phyloP scores from a whole-genome alignment of 2,797 vertebrate species.

The Simalia tracyae region DNA sequence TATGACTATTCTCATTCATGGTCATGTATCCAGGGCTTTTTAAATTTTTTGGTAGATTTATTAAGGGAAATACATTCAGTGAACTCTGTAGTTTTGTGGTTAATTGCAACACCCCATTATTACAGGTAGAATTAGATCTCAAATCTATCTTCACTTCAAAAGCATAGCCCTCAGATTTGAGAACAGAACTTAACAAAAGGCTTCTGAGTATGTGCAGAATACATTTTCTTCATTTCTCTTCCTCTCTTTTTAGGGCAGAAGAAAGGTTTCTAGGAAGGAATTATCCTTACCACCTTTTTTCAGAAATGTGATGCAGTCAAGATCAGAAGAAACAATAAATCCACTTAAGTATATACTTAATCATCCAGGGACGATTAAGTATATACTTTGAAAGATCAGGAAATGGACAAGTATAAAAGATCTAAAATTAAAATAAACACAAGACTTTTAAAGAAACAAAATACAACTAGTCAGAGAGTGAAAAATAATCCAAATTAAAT shows the following conservation, averaged over 20 bases:
- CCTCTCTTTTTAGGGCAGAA: neutral
- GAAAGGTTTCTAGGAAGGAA: neutral
- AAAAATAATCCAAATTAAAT: neutral
- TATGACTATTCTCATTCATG: neutral
- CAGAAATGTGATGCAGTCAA: neutral
- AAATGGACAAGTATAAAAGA: neutral
- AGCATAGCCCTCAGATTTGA: neutral
- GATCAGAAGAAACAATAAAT: neutral
- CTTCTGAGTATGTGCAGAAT: neutral
- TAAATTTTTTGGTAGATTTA: neutral
- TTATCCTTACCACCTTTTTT: neutral
- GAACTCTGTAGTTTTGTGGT: neutral
- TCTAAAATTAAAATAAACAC: neutral
- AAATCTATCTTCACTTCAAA: neutral
- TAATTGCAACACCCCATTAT: neutral
- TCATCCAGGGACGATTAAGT: no score
- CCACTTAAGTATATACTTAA: neutral
- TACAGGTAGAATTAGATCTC: neutral
- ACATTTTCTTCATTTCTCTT: neutral
- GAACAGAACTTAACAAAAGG: neutral
- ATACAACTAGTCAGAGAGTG: neutral
- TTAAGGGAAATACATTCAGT: neutral
- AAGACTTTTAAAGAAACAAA: neutral
- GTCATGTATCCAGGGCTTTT: neutral
- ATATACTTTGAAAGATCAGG: neutral